A percentile compares a stretch with the other conserved stretches of the same genome.
These are phyloP conservation scores for Siniperca knerii DNA, from an alignment of 2,113 vertebrate species.

Conservation along the genomic window DNA sequence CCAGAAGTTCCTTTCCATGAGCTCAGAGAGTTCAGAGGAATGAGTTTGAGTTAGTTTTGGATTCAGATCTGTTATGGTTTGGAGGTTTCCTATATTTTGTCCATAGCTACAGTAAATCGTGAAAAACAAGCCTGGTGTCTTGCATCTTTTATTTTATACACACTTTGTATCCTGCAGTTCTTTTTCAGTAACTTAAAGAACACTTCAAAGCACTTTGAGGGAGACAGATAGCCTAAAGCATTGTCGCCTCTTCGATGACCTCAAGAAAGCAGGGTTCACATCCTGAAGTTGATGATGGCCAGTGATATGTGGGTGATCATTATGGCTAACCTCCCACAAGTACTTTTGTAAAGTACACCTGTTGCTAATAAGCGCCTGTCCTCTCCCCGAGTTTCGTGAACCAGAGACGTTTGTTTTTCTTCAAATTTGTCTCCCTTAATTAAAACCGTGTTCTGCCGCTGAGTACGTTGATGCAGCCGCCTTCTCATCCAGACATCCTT, in stretches of 20 bases:
- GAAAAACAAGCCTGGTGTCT: conserved; percentile 32
- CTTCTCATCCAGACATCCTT: conserved; percentile 26
- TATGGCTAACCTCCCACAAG: background rate
- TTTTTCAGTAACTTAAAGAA: background rate
- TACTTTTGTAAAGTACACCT: conserved; percentile 19
- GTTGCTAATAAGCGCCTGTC: conserved; percentile 45
- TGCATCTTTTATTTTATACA: conserved; percentile 28
- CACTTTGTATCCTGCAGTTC: background rate
- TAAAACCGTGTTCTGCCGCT: conserved; percentile 25
- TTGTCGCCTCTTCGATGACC: conserved; percentile 15
- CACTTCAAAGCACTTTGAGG: conserved; percentile 28
- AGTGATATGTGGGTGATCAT: conserved; percentile 9
- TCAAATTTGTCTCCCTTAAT: conserved; percentile 50
- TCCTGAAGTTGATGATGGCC: conserved; percentile 2
- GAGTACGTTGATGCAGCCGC: background rate
- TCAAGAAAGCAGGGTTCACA: conserved; percentile 3
- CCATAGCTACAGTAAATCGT: conserved; percentile 3
- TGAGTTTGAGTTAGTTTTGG: conserved; percentile 15
- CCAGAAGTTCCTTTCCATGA: conserved; percentile 50
- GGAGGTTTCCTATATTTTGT: conserved; percentile 25
- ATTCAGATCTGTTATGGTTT: conserved; percentile 31
- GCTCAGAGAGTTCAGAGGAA: conserved; percentile 49
- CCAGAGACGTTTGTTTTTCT: conserved; percentile 6
- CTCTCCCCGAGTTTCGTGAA: conserved; percentile 6
- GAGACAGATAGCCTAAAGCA: background rate